phyloP scores from a whole-genome alignment of 2,888 invertebrate genomes.

The Steinernema scapterisci region DNA sequence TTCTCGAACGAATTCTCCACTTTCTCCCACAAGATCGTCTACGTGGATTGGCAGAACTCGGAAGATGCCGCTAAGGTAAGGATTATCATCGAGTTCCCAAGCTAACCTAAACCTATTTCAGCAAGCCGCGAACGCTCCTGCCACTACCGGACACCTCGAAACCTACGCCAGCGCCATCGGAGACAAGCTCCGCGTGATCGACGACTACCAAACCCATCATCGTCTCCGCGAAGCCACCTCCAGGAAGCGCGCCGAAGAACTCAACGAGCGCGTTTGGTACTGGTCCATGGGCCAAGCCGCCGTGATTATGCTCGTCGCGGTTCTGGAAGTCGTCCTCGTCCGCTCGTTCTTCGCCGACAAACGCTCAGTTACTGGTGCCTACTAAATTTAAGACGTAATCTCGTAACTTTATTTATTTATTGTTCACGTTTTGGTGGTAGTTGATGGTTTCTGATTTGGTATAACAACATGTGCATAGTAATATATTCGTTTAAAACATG shows the following conservation, averaged over 20 bases:
- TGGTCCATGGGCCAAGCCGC: conserved; percentile 90
- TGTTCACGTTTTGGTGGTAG: neutral
- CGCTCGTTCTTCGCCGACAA: conserved; percentile 67
- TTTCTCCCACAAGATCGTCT: conserved; percentile 95
- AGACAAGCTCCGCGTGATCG: conserved; percentile 49
- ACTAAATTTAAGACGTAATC: neutral
- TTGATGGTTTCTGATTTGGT: neutral
- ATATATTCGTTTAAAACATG: neutral
- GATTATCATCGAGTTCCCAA: too few relatives aligned
- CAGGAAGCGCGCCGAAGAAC: conserved; percentile 90
- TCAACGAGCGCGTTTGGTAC: conserved; percentile 88
- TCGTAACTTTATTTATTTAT: conserved; percentile 4
- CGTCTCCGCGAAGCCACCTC: conserved; percentile 90
- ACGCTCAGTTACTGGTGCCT: conserved; percentile 37
- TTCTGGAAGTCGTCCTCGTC: conserved; percentile 81
- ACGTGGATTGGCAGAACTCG: conserved; percentile 74
- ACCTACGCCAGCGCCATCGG: conserved; percentile 59
- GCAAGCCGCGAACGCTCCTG: conserved; percentile 36
- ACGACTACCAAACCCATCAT: conserved; percentile 94
- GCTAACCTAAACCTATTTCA: too few relatives aligned
- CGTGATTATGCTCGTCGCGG: conserved; percentile 82
- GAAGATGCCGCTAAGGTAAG: conserved; percentile 37
- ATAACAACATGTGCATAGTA: neutral
- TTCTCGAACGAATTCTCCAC: conserved; percentile 99
- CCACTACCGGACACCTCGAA: conserved; percentile 57